phyloP scores from a whole-genome alignment of 2,797 vertebrate genomes.

The Chloroceryle amazona region DNA sequence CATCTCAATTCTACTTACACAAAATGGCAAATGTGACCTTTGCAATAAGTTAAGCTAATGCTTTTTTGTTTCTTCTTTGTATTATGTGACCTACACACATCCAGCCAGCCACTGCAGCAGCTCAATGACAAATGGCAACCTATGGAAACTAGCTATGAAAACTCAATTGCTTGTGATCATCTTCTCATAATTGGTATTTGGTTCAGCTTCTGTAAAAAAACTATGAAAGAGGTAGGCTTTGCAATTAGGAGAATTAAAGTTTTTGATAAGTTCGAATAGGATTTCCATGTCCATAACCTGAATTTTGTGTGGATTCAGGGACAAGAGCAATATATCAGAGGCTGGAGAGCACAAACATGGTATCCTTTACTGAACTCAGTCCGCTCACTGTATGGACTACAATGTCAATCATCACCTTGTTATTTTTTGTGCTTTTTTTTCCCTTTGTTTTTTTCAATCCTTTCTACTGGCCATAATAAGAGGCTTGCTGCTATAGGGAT shows the following conservation, averaged over 20 bases:
- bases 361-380: background rate
- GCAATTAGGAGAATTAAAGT: background rate
- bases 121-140: background rate
- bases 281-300: background rate
- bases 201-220: background rate
- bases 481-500: background rate
- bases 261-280: background rate
- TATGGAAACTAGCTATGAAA: background rate
- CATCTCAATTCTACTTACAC: background rate
- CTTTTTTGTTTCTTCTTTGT: background rate
- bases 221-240: background rate
- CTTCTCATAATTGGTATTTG: background rate
- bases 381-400: background rate
- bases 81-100: background rate
- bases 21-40: background rate
- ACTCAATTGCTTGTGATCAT: background rate
- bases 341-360: background rate
- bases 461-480: background rate
- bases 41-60: background rate
- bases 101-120: background rate
- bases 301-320: background rate
- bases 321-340: rapidly evolving
- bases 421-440: background rate
- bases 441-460: background rate
- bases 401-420: background rate